Percentiles rank a stretch among this genome's conserved stretches.
Conservation (phyloP, 2,888 invertebrate species). For the Lathronympha strigana region DNA sequence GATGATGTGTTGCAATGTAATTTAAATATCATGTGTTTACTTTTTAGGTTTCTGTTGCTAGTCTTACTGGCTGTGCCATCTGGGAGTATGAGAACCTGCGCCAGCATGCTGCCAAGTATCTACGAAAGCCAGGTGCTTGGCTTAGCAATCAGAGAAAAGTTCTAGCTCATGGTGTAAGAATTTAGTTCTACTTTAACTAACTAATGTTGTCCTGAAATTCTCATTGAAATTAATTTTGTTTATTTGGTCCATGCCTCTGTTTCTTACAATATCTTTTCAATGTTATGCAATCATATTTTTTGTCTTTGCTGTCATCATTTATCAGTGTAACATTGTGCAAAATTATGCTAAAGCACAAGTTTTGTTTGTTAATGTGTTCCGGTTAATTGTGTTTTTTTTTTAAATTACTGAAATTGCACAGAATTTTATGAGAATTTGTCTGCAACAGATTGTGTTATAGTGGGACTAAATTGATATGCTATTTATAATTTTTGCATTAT, state of each 20-base stretch:
- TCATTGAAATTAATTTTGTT: not conserved
- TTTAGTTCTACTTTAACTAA: not conserved
- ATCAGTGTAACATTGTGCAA: too few relatives aligned
- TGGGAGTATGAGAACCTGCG: conserved; percentile 93
- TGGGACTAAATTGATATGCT: conserved; percentile 3
- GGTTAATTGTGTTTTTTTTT: too few relatives aligned
- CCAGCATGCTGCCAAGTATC: conserved; percentile 80
- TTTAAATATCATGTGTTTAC: not conserved
- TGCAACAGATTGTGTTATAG: not conserved
- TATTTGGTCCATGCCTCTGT: not conserved
- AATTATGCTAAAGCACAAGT: too few relatives aligned
- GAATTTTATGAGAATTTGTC: not conserved
- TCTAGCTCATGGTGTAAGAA: conserved; percentile 60
- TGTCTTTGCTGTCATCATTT: too few relatives aligned
- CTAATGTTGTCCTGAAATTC: not conserved
- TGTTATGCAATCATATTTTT: not conserved
- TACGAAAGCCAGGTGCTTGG: conserved; percentile 81
- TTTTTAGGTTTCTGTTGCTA: conserved; percentile 86
- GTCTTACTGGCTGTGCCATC: conserved; percentile 90
- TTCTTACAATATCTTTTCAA: not conserved
- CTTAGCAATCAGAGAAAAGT: conserved; percentile 76
- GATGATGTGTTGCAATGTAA: not conserved
- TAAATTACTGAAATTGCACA: too few relatives aligned
- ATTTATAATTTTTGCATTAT: not conserved
- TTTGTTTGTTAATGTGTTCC: too few relatives aligned